Percentiles rank a stretch among this genome's conserved stretches.
Evolutionary conservation across 1,140 invertebrate genomes (phyloP).

Genomic region (Caligus rogercresseyi): DNA sequence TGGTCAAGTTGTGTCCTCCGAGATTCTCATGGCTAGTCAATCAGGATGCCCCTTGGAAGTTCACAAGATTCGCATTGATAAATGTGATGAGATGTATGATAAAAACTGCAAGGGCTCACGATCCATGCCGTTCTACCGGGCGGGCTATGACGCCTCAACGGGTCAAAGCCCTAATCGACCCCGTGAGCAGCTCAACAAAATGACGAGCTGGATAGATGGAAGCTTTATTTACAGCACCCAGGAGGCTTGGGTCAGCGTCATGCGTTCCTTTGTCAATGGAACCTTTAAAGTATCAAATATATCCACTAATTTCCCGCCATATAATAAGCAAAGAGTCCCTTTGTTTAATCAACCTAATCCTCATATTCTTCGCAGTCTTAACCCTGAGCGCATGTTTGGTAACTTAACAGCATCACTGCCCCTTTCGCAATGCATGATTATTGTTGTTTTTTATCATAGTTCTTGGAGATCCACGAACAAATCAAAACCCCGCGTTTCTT

Average conservation of each 20-base stretch:
- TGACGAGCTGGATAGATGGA: constrained; percentile 95
- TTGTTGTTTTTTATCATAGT: neutral
- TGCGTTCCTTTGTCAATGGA: constrained; percentile 79
- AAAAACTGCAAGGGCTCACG: constrained; percentile 67
- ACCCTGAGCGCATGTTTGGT: constrained; percentile 79
- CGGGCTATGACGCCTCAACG: constrained; percentile 74
- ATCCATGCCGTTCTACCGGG: constrained; percentile 84
- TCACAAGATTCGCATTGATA: constrained; percentile 79
- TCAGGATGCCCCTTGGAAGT: constrained; percentile 92
- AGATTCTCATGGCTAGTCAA: constrained; percentile 89
- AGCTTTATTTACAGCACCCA: constrained; percentile 95
- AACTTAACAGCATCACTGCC: constrained; percentile 37
- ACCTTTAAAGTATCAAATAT: constrained; percentile 48
- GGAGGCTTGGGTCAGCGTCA: constrained; percentile 84
- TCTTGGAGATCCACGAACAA: constrained; percentile 41
- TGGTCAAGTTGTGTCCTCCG: constrained; percentile 60
- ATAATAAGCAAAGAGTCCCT: constrained; percentile 78
- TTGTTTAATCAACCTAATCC: constrained; percentile 83
- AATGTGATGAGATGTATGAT: constrained; percentile 91
- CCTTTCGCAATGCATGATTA: neutral
- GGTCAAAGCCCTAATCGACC: constrained; percentile 93
- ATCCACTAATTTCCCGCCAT: constrained; percentile 57
- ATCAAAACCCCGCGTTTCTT: constrained; percentile 88
- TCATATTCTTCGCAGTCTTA: constrained; percentile 69
- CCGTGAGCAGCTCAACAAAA: constrained; percentile 84